Evolutionary conservation across 1,140 invertebrate genomes (phyloP).

Genomic region (Frieseomelitta varia): DNA sequence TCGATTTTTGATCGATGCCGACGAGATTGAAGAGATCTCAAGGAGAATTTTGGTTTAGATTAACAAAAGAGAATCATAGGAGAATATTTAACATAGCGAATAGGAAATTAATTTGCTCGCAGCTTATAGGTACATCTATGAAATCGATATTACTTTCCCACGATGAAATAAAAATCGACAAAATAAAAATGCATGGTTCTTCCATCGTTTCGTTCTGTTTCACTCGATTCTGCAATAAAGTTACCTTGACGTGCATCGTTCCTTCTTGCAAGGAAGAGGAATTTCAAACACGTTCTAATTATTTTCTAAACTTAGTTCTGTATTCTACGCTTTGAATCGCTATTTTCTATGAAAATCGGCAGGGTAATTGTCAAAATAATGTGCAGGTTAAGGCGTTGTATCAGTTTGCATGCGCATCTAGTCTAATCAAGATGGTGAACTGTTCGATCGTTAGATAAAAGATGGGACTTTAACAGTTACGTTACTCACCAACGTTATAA

Average conservation of each 20-base stretch:
- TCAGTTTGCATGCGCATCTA: not conserved
- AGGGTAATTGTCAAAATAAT: not conserved
- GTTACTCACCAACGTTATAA: not conserved
- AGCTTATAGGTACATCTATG: no score
- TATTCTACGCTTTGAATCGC: not conserved
- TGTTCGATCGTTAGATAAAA: not conserved
- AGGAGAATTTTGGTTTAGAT: not conserved
- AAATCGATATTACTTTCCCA: not conserved
- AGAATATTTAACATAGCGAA: no score
- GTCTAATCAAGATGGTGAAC: not conserved
- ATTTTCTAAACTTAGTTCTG: not conserved
- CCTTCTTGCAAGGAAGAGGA: accelerated
- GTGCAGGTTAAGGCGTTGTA: not conserved
- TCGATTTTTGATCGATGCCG: not conserved
- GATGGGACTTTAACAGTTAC: not conserved
- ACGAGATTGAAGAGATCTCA: not conserved
- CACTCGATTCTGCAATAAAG: not conserved
- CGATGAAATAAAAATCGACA: not conserved
- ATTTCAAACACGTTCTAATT: not conserved
- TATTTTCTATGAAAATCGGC: not conserved
- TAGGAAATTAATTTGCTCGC: no score
- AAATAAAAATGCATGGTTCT: not conserved
- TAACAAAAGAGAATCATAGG: no score
- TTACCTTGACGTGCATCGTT: not conserved
- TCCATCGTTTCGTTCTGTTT: not conserved